phyloP scores from a whole-genome alignment of 2,797 vertebrate genomes.

The Garrulus glandarius region DNA sequence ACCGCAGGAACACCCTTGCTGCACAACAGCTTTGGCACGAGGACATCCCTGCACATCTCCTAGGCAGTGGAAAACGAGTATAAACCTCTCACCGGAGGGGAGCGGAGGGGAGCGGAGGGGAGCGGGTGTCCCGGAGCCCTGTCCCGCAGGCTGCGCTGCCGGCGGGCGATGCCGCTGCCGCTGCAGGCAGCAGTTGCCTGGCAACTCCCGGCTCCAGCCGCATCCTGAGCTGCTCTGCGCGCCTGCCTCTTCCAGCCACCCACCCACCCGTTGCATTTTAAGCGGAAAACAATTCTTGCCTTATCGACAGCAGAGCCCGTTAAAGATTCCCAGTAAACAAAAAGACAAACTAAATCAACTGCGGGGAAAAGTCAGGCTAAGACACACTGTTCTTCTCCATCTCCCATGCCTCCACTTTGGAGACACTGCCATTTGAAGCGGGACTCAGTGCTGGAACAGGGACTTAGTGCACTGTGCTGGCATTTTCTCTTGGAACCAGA shows the following conservation, averaged over 20 bases:
- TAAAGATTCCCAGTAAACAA: not conserved
- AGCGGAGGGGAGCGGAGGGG: not conserved
- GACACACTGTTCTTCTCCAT: not conserved
- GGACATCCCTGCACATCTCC: too few relatives aligned
- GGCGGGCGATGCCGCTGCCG: not conserved
- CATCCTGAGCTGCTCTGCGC: not conserved
- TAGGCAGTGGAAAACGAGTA: fast-evolving
- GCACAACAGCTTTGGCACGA: fast-evolving
- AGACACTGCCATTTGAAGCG: not conserved
- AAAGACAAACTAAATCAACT: not conserved
- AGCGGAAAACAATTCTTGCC: not conserved
- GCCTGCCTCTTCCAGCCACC: not conserved
- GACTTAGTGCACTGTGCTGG: not conserved
- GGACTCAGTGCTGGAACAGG: not conserved
- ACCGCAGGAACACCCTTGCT: fast-evolving
- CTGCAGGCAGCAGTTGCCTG: not conserved
- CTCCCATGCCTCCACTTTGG: not conserved
- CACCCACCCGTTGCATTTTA: not conserved
- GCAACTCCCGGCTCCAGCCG: not conserved
- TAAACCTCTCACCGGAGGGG: fast-evolving
- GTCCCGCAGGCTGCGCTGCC: too few relatives aligned
- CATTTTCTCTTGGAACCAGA: not conserved
- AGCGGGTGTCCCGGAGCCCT: not conserved
- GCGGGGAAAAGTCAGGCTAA: not conserved
- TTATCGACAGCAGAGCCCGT: not conserved